Percentiles rank a stretch among this genome's conserved stretches.
These are phyloP conservation scores for Chanos chanos DNA, from an alignment of 2,797 vertebrate genomes.

Conservation along the genomic window DNA sequence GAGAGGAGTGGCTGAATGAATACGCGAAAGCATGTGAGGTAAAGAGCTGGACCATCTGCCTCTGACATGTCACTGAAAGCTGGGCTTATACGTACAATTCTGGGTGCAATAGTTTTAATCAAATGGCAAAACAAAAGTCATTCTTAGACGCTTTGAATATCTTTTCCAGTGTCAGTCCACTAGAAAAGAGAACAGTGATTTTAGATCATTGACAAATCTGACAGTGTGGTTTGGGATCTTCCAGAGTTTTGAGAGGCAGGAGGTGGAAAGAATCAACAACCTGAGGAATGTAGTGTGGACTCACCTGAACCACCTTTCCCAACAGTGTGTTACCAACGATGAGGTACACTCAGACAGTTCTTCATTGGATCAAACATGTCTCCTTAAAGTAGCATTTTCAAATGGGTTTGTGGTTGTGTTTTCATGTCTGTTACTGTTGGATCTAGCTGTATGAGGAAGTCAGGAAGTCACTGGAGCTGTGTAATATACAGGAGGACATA, in stretches of 20 bases:
- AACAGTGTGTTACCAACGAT: constrained; percentile 85
- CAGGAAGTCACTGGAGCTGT: constrained; percentile 86
- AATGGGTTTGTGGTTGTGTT: constrained; percentile 6
- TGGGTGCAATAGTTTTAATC: too few relatives aligned
- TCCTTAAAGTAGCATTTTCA: not conserved
- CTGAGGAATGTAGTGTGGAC: constrained; percentile 86
- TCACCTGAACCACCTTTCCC: constrained; percentile 90
- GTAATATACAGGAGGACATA: constrained; percentile 86
- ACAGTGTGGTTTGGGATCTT: not conserved
- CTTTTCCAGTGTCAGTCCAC: too few relatives aligned
- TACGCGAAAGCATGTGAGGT: constrained; percentile 87
- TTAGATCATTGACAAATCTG: not conserved
- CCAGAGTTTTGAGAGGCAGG: constrained; percentile 85
- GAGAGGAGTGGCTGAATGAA: constrained; percentile 86
- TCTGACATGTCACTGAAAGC: too few relatives aligned
- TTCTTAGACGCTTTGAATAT: too few relatives aligned
- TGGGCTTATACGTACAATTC: too few relatives aligned
- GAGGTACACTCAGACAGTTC: too few relatives aligned
- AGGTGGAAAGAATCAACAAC: constrained; percentile 82
- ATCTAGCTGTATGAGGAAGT: constrained; percentile 89
- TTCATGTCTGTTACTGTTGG: constrained; percentile 23
- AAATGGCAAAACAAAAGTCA: too few relatives aligned
- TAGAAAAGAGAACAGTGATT: too few relatives aligned
- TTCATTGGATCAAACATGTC: too few relatives aligned
- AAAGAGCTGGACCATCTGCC: constrained; percentile 29